Base-by-base conservation (phyloP, 1,140 invertebrate species). In the Halictus rubicundus region DNA sequence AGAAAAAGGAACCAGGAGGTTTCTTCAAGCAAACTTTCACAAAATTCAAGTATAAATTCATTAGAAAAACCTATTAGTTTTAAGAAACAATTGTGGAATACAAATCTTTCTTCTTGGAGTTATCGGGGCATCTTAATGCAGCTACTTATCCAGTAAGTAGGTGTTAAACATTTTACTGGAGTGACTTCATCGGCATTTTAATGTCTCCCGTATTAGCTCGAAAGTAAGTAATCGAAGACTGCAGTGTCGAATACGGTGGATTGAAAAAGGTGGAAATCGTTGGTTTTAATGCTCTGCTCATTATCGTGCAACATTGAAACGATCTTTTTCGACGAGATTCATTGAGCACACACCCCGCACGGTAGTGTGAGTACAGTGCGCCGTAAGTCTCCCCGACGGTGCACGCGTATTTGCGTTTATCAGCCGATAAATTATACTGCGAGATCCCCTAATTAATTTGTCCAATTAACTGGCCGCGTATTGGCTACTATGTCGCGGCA, bases 381-480 rank as follows among this genome's bases (percentile, higher is more conserved):
- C 61, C 19, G 66, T 19, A 59, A 72, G 60, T 42, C 3, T 32
- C 68, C 7, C 10, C 16, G 37, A 23, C 65, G 23, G 23, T 52
- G 27, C 42, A 59, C 73, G 52, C 32, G 72, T 61, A 52, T 61
- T 52, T 42, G 37, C 59, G 52, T 65, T 69, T 54, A 57, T 59
- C 69, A 27, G 23, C 37, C 69, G 49, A 72, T 73, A 78, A 73
- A 65, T 72, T 78, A 65, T 23, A 32, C 23, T 7, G 8, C 32
- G 19, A 1, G n/a, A 37, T 8, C 21, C 10, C 21, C 25, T 79
- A 79, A 79, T 73, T 78, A 78, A 78, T 78, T 78, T 63, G 39
- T 14, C 76, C 76, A 78, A 78, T 78, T 78, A 78, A 68, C 32
- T 27, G 23, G 46, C 46, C 46, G 59, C 32, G 42, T 61, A 77